Percentiles rank a stretch among this genome's conserved stretches.
phyloP scores from a whole-genome alignment of 2,888 invertebrate species.

The Cataglyphis livida region DNA sequence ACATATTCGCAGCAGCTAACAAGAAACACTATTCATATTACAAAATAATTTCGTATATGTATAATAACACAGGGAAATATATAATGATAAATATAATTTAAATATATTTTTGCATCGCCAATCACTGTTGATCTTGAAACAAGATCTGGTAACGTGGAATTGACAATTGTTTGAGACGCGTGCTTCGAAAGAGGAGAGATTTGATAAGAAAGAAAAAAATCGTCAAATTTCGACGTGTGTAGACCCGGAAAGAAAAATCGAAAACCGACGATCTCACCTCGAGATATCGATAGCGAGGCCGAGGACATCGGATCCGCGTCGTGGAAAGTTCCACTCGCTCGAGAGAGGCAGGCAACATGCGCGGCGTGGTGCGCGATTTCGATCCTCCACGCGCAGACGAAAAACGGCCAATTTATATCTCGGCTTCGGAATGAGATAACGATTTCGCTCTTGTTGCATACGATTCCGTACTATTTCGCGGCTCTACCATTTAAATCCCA shows the following conservation, averaged over 20 bases:
- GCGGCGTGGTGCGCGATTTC: constrained; percentile 71
- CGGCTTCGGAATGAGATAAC: constrained; percentile 60
- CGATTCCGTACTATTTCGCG: constrained; percentile 80
- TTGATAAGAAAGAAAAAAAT: constrained; percentile 5
- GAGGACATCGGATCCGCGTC: constrained; percentile 72
- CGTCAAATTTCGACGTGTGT: constrained; percentile 26
- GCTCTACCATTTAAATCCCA: constrained; percentile 72
- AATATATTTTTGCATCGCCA: not conserved
- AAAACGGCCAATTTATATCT: constrained; percentile 77
- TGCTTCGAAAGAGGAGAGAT: not conserved
- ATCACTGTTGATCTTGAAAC: not conserved
- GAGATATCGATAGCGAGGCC: constrained; percentile 72
- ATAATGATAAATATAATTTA: not conserved
- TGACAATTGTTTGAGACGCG: not conserved
- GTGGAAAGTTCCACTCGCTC: constrained; percentile 83
- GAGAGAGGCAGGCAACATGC: constrained; percentile 85
- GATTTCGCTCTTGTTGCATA: constrained; percentile 64
- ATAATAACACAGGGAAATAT: not conserved
- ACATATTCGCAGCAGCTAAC: not conserved
- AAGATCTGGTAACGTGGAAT: not conserved
- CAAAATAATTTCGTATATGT: not conserved
- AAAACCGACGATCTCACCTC: constrained; percentile 68
- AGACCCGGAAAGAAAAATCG: constrained; percentile 40
- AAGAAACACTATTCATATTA: not conserved
- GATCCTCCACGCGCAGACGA: constrained; percentile 75